Conservation (phyloP, 2,113 vertebrate species). For the Periophthalmus modestus region DNA sequence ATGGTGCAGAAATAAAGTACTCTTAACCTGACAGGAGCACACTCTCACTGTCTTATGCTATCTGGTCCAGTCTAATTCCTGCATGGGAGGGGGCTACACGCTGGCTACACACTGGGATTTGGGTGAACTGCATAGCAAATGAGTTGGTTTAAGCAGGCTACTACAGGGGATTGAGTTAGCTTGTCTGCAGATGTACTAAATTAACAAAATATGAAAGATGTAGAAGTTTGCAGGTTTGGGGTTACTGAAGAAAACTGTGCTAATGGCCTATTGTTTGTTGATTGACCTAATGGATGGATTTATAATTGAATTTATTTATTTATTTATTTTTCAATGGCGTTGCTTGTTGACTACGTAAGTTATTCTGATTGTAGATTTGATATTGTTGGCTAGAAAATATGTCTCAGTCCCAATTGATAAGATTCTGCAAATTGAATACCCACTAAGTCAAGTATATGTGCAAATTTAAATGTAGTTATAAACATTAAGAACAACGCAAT, state of each 20-base stretch:
- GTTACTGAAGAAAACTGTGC: too few relatives aligned
- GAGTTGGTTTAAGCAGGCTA: slow-evolving; percentile 42
- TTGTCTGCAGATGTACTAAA: background rate
- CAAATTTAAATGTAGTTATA: too few relatives aligned
- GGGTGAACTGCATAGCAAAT: slow-evolving; percentile 63
- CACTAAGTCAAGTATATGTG: too few relatives aligned
- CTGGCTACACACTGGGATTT: slow-evolving; percentile 44
- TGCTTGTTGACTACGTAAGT: background rate
- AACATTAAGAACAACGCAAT: background rate
- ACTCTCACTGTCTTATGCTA: slow-evolving; percentile 25
- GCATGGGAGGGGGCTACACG: slow-evolving; percentile 34
- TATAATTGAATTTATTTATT: too few relatives aligned
- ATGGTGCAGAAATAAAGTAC: slow-evolving; percentile 63
- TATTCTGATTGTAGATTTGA: background rate
- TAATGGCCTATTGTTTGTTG: too few relatives aligned
- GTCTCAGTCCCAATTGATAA: too few relatives aligned
- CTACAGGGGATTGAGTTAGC: slow-evolving; percentile 46
- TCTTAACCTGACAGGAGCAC: slow-evolving; percentile 32
- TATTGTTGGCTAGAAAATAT: too few relatives aligned
- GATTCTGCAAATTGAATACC: too few relatives aligned
- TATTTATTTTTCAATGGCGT: too few relatives aligned
- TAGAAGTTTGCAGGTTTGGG: too few relatives aligned
- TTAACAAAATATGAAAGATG: too few relatives aligned
- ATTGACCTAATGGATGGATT: too few relatives aligned
- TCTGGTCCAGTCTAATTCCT: slow-evolving; percentile 55